Evolutionary conservation across 2,888 invertebrate species (phyloP).

Genomic region (Onchidella celtica): DNA sequence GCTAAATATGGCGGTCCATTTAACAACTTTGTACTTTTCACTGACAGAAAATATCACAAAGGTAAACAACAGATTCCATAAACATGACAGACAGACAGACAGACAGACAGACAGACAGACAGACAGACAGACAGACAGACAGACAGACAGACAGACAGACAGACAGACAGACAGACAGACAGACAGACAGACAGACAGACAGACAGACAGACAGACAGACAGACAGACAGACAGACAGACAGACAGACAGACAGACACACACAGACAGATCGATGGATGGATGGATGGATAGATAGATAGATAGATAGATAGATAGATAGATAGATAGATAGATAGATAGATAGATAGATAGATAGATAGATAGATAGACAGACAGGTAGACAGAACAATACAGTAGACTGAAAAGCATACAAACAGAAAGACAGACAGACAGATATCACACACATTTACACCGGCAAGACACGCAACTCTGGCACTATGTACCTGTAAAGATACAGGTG

Average conservation of each 20-base stretch:
- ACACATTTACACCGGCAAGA: too few species aligned
- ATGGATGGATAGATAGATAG: slow-evolving; percentile 8
- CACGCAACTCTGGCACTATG: too few species aligned
- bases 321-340: slow-evolving; percentile 24
- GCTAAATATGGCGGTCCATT: too few species aligned
- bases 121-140: background rate
- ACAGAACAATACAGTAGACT: background rate
- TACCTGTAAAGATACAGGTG: too few species aligned
- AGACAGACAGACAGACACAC: slow-evolving; percentile 9
- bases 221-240: background rate
- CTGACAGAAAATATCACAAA: too few species aligned
- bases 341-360: slow-evolving; percentile 26
- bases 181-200: slow-evolving; percentile 4
- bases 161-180: slow-evolving; percentile 14
- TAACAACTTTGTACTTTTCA: too few species aligned
- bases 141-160: slow-evolving; percentile 1
- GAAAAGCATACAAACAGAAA: too few species aligned
- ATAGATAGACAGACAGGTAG: background rate
- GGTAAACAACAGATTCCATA: background rate
- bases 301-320: slow-evolving; percentile 30
- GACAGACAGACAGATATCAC: too few species aligned
- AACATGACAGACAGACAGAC: background rate
- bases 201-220: background rate
- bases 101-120: background rate
- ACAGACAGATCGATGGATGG: background rate